Evolutionary conservation across 2,113 vertebrate species (phyloP).

Genomic region (Theristicus caerulescens): DNA sequence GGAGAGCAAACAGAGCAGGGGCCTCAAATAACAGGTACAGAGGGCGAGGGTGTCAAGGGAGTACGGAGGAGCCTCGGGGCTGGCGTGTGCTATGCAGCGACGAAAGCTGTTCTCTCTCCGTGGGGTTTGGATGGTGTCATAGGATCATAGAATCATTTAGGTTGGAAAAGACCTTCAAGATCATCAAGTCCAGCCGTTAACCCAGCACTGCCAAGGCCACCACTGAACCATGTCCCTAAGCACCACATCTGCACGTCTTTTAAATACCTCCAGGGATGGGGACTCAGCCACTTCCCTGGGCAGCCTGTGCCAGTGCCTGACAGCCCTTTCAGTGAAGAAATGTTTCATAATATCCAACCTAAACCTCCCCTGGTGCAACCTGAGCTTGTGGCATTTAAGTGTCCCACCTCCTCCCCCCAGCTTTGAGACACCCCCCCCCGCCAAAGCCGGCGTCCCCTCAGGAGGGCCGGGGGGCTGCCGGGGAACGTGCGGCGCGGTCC

Average conservation of each 20-base stretch:
- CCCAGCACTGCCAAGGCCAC: background rate
- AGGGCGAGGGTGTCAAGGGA: background rate
- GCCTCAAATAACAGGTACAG: accelerated
- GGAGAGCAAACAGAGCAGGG: background rate
- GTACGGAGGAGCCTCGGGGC: accelerated
- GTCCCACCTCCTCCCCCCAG: background rate
- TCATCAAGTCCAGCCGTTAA: accelerated
- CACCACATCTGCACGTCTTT: background rate
- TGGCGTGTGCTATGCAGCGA: accelerated
- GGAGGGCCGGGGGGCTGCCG: background rate
- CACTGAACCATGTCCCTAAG: accelerated
- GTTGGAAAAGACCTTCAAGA: background rate
- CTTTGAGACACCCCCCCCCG: background rate
- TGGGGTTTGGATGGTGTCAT: background rate
- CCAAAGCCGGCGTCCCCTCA: background rate
- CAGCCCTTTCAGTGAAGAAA: background rate
- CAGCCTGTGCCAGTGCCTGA: background rate
- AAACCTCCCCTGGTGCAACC: background rate
- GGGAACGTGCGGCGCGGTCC: background rate
- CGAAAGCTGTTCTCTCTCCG: accelerated
- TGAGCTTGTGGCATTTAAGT: background rate
- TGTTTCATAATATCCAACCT: background rate
- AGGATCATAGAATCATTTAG: accelerated
- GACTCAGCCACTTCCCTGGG: background rate
- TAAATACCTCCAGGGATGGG: background rate